These are phyloP conservation scores for Notolepis coatsorum DNA, from an alignment of 2,797 vertebrate genomes.

Conservation along the genomic window DNA sequence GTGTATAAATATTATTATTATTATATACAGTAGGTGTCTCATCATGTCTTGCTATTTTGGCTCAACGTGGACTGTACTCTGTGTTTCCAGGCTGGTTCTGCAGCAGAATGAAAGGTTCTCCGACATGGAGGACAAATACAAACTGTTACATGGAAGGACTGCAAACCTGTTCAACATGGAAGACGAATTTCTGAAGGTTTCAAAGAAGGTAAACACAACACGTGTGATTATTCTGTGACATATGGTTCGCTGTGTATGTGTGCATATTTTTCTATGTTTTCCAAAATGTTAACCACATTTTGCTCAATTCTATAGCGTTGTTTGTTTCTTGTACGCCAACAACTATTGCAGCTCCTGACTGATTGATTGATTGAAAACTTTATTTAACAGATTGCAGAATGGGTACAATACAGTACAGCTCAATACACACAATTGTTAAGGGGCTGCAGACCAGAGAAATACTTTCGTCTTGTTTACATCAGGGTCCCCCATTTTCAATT, in stretches of 20 bases:
- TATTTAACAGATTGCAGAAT: no score
- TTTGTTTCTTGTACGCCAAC: neutral
- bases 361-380: no score
- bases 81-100: slow-evolving; percentile 83
- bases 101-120: slow-evolving; percentile 88
- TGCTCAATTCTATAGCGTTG: neutral
- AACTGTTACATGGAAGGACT: slow-evolving; percentile 80
- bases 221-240: slow-evolving; percentile 23
- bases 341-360: neutral
- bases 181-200: slow-evolving; percentile 85
- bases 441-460: no score
- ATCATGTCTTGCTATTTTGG: neutral
- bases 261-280: no score
- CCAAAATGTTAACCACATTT: no score
- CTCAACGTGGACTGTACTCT: no score
- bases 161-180: slow-evolving; percentile 80
- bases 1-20: no score
- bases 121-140: slow-evolving; percentile 86
- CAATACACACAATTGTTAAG: no score
- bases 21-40: no score
- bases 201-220: slow-evolving; percentile 94
- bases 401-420: no score
- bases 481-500: no score
- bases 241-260: neutral
- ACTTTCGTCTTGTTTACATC: no score